These are phyloP conservation scores for Carassius auratus DNA, from an alignment of 2,113 vertebrate genomes.

Conservation along the genomic window DNA sequence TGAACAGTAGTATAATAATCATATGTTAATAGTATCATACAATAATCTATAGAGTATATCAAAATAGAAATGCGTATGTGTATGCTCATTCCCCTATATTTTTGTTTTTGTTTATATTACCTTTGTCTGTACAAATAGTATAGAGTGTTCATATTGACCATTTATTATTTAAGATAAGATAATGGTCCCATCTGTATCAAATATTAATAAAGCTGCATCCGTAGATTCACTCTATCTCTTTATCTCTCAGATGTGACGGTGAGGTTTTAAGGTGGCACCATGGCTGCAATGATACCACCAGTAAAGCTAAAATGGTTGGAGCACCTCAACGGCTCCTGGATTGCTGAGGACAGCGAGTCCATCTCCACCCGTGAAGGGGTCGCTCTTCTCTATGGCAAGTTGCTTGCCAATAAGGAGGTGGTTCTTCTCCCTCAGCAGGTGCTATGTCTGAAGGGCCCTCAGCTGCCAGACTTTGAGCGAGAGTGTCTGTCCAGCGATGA, in stretches of 20 bases:
- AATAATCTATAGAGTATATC: no score
- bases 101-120: no score
- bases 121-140: no score
- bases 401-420: slow-evolving; percentile 95
- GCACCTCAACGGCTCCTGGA: slow-evolving; percentile 98
- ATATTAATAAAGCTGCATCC: neutral
- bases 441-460: slow-evolving; percentile 95
- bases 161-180: no score
- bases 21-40: no score
- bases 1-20: no score
- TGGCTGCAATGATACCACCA: slow-evolving; percentile 94
- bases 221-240: neutral
- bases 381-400: slow-evolving; percentile 87
- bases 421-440: slow-evolving; percentile 95
- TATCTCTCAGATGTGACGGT: slow-evolving; percentile 24
- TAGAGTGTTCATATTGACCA: no score
- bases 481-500: slow-evolving; percentile 96
- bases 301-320: slow-evolving; percentile 99
- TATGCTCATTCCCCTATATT: no score
- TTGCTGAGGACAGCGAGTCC: slow-evolving; percentile 97
- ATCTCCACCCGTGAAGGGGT: slow-evolving; percentile 95
- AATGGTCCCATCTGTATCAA: neutral
- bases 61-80: no score
- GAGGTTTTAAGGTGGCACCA: slow-evolving; percentile 61
- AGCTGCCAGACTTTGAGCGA: slow-evolving; percentile 96